A percentile compares a stretch with the other conserved stretches of the same genome.
Evolutionary conservation across 2,113 vertebrate species (phyloP).

Genomic region (Setophaga coronata): DNA sequence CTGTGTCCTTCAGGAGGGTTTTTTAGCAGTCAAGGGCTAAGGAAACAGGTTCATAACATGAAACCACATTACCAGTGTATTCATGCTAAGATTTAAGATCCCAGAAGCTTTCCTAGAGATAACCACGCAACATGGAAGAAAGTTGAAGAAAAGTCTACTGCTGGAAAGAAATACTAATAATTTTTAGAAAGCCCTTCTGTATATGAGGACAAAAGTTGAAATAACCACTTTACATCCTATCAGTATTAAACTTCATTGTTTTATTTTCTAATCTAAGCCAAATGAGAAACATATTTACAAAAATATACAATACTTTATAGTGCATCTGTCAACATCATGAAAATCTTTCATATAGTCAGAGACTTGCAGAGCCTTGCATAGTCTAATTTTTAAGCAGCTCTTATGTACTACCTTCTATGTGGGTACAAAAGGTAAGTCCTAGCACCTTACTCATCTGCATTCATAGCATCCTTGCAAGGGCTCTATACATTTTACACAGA

Average conservation of each 20-base stretch:
- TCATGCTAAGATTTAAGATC: neutral
- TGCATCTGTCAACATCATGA: neutral
- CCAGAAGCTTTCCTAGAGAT: neutral
- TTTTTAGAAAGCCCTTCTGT: neutral
- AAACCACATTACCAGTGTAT: neutral
- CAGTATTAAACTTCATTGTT: neutral
- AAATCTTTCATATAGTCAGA: neutral
- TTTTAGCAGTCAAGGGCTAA: neutral
- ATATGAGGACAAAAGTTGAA: neutral
- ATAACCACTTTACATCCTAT: neutral
- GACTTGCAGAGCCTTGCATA: neutral
- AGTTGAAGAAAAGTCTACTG: neutral
- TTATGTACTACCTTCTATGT: neutral
- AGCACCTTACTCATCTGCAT: neutral
- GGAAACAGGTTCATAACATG: neutral
- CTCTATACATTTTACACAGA: neutral
- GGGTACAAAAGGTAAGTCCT: neutral
- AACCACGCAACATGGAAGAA: neutral
- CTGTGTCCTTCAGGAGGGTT: rapidly evolving
- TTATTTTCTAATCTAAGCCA: neutral
- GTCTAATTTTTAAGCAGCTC: neutral
- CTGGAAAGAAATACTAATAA: neutral
- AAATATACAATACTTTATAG: neutral
- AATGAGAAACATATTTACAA: neutral
- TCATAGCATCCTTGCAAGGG: neutral